phyloP scores from a whole-genome alignment of 2,888 invertebrate species.

The Ferrisia virgata region DNA sequence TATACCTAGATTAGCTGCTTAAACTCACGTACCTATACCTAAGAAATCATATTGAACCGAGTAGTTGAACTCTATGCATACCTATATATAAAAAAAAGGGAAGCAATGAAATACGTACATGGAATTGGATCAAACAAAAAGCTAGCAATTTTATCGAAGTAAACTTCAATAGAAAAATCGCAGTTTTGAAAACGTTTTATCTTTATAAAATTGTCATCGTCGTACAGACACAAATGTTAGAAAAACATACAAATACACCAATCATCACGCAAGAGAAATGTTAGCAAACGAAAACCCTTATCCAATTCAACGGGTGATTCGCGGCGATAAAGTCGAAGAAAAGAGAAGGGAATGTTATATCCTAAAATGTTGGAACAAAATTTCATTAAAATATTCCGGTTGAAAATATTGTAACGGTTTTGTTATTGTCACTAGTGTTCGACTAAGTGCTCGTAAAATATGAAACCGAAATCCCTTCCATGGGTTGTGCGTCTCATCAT shows the following conservation, averaged over 20 bases:
- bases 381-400: slow-evolving; percentile 19
- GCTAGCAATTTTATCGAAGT: too few relatives aligned
- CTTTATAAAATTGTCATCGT: too few relatives aligned
- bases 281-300: neutral
- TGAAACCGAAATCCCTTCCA: slow-evolving; percentile 13
- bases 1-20: too few relatives aligned
- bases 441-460: slow-evolving; percentile 16
- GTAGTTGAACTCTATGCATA: too few relatives aligned
- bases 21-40: too few relatives aligned
- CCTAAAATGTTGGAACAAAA: neutral
- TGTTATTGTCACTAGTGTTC: slow-evolving; percentile 23
- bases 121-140: too few relatives aligned
- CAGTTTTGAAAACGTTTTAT: too few relatives aligned
- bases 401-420: neutral
- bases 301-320: neutral
- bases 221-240: neutral
- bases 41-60: too few relatives aligned
- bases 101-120: too few relatives aligned
- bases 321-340: neutral
- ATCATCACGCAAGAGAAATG: neutral
- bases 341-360: neutral
- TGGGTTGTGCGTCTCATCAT: neutral
- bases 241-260: too few relatives aligned
- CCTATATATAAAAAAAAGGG: too few relatives aligned
- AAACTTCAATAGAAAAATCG: too few relatives aligned